Conservation (phyloP, 2,888 invertebrate genomes). For the Blastobasis adustella region DNA sequence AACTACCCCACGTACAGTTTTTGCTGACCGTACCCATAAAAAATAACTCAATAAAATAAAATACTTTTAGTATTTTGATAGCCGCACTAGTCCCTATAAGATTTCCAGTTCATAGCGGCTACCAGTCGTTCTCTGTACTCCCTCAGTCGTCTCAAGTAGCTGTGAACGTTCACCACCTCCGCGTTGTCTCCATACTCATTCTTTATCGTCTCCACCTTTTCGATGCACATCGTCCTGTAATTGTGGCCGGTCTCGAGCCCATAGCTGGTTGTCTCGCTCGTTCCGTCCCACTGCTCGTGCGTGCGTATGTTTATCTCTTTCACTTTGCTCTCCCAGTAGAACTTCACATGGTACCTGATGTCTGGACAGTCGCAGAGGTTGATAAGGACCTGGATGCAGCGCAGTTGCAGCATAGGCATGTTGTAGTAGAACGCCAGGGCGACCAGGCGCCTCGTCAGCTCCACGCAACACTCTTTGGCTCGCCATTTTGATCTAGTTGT, state of each 20-base stretch:
- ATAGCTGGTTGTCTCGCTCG: slow-evolving; percentile 38
- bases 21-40: no score
- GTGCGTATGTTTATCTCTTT: slow-evolving; percentile 32
- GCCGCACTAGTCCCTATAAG: slow-evolving; percentile 21
- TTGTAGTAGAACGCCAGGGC: slow-evolving; percentile 31
- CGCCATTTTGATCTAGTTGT: slow-evolving; percentile 61
- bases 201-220: slow-evolving; percentile 45
- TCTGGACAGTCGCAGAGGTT: slow-evolving; percentile 62
- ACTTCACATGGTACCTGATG: slow-evolving; percentile 42
- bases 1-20: no score
- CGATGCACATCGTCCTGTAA: slow-evolving; percentile 53
- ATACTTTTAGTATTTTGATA: slow-evolving; percentile 11
- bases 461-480: slow-evolving; percentile 40
- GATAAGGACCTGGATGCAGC: slow-evolving; percentile 48
- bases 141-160: slow-evolving; percentile 35
- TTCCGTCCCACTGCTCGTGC: slow-evolving; percentile 56
- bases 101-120: slow-evolving; percentile 42
- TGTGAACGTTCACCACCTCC: slow-evolving; percentile 44
- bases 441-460: slow-evolving; percentile 39
- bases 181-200: slow-evolving; percentile 47
- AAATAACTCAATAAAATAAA: slow-evolving; percentile 17
- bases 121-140: slow-evolving; percentile 39
- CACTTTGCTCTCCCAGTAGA: slow-evolving; percentile 34
- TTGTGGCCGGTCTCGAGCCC: slow-evolving; percentile 49
- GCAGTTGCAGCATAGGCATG: slow-evolving; percentile 43